These are phyloP conservation scores for Ypsolopha sequella DNA, from an alignment of 2,888 invertebrate species.

Conservation along the genomic window DNA sequence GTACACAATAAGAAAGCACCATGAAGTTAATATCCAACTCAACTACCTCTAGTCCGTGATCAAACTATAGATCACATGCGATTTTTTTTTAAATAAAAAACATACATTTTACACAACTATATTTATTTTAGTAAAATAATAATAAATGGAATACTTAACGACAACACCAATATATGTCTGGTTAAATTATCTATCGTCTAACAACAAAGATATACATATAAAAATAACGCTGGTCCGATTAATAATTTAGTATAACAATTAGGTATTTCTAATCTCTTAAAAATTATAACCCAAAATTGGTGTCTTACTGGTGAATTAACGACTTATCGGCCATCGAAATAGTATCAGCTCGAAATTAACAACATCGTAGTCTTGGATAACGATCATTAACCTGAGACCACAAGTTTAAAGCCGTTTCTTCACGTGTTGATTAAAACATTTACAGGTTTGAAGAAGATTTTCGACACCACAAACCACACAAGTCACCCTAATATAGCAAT, in stretches of 20 bases:
- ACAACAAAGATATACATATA: conserved; percentile 20
- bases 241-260: conserved; percentile 36
- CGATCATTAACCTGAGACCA: conserved; percentile 67
- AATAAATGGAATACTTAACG: conserved; percentile 12
- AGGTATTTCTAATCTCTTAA: conserved; percentile 21
- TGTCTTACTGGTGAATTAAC: conserved; percentile 57
- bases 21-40: background rate
- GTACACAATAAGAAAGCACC: conserved; percentile 14
- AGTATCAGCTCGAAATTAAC: conserved; percentile 59
- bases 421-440: conserved; percentile 33
- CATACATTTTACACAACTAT: too few species aligned
- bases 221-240: conserved; percentile 47
- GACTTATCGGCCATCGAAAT: conserved; percentile 39
- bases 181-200: conserved; percentile 31
- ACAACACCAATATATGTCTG: conserved; percentile 51
- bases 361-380: conserved; percentile 51
- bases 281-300: conserved; percentile 40
- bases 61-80: conserved; percentile 7
- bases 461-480: conserved; percentile 27
- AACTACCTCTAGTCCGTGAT: background rate
- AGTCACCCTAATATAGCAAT: conserved; percentile 13
- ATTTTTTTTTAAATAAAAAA: too few species aligned
- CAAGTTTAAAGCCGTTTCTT: conserved; percentile 53
- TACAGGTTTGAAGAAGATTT: conserved; percentile 50
- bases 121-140: background rate